Conservation (phyloP, 1,140 invertebrate genomes). For the Andricus grossulariae region DNA sequence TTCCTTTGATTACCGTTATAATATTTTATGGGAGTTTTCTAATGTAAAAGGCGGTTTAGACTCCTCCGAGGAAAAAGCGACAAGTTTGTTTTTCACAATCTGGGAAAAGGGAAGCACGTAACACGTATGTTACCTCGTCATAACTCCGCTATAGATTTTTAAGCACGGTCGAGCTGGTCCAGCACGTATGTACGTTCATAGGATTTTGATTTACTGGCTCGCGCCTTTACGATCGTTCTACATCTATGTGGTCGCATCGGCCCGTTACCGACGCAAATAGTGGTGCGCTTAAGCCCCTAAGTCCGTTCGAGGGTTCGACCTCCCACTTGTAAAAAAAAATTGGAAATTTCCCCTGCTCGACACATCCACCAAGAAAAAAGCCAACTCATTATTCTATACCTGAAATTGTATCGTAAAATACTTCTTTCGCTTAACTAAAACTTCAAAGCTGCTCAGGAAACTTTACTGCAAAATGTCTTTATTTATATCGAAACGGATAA, state of each 20-base stretch:
- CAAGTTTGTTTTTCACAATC: conserved; percentile 8
- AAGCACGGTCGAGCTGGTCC: conserved; percentile 52
- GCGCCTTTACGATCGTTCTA: conserved; percentile 64
- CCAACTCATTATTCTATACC: neutral
- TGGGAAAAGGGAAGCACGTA: conserved; percentile 6
- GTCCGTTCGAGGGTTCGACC: neutral
- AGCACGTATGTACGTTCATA: conserved; percentile 52
- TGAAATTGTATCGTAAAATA: conserved; percentile 20
- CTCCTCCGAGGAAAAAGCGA: neutral
- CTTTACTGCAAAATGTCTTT: conserved; percentile 1
- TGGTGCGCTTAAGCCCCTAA: conserved; percentile 6
- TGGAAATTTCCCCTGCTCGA: neutral
- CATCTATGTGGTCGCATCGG: conserved; percentile 49
- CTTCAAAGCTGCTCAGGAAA: neutral
- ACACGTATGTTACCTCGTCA: conserved; percentile 45
- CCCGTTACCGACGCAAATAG: conserved; percentile 42
- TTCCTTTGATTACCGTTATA: too few species aligned
- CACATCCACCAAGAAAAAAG: conserved; percentile 5
- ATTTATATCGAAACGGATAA: neutral
- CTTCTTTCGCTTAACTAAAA: conserved; percentile 18
- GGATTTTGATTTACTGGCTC: conserved; percentile 63
- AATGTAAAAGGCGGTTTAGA: too few species aligned
- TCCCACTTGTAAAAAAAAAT: conserved; percentile 1
- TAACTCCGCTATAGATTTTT: conserved; percentile 62
- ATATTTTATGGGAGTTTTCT: too few species aligned